Evolutionary conservation across 2,797 vertebrate species (phyloP).

Genomic region (Remorina albescens): DNA sequence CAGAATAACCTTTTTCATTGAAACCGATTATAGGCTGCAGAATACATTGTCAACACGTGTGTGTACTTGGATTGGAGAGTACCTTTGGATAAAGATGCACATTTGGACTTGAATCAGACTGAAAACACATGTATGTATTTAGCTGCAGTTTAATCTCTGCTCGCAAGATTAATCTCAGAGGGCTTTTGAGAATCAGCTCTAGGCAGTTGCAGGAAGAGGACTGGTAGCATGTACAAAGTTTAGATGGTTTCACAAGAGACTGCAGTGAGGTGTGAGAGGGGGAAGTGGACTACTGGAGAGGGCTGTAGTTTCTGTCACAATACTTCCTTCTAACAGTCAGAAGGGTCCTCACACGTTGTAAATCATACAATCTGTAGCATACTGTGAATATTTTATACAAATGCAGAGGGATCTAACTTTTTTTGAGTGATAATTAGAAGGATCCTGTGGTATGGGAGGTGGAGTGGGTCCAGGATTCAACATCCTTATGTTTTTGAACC

Average conservation of each 20-base stretch:
- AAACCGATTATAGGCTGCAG: background rate
- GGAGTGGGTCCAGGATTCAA: background rate
- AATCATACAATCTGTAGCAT: background rate
- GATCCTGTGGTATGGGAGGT: background rate
- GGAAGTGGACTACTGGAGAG: conserved; percentile 75
- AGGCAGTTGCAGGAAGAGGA: conserved; percentile 63
- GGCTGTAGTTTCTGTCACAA: conserved; percentile 63
- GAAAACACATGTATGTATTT: background rate
- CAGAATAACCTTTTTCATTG: background rate
- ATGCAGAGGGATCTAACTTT: background rate
- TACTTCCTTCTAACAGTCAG: conserved; percentile 72
- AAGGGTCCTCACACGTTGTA: conserved; percentile 18
- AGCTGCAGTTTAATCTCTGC: background rate
- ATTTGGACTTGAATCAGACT: background rate
- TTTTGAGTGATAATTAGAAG: background rate
- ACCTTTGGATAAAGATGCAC: background rate
- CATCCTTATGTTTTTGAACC: too few species aligned
- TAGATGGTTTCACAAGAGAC: conserved; percentile 76
- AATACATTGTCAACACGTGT: background rate
- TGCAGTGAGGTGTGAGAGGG: conserved; percentile 57
- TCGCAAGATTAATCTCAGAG: background rate
- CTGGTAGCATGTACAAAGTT: conserved; percentile 49
- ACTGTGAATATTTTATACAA: background rate
- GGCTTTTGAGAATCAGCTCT: background rate
- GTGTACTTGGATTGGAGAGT: conserved; percentile 12